Base-by-base conservation (phyloP, 2,797 vertebrate genomes). In the Austrolebias charrua region DNA sequence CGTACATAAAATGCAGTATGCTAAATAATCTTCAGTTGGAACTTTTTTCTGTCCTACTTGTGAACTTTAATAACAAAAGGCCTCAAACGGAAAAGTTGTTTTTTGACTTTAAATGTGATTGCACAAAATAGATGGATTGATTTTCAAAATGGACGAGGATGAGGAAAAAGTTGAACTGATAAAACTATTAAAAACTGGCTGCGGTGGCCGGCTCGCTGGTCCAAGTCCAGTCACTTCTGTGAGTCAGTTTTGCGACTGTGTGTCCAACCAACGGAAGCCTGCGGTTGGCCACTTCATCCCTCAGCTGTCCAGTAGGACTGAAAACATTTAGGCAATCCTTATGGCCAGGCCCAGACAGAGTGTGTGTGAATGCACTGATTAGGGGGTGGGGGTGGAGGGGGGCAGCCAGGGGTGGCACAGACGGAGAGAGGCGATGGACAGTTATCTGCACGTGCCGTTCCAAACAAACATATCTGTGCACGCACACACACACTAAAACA, bases 331-430 rank as follows among this genome's bases (percentile, higher is more conserved):
- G 85, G 86, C 84, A 69, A 83, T 86, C 84, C 84, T 87, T 86
- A 84, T 90, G 87, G 84, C 80, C 49, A 38, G 78, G 72, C 82
- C 72, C 47, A 48, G 58, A 68, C 67, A 50, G 31, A 68, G 66
- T 64, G 59, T 46, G 42, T 42, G 75, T 69, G 63, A 56, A 55
- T 73, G 78, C 75, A 67, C 76, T 77, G 78, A 57, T 79, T 81
- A 76, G 68, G 76, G 56, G 80, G 76, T 2, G 63, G 73, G 71
- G 84, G 69, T 29, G 69, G 84, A 87, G 80, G 79, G 84, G 88
- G 81, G 79, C 82, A 85, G 85, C 89, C 89, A 89, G 88, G 90
- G 85, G 88, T 87, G 89, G 87, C 88, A 86, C 88, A 90, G 89
- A 90, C 88, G 81, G 88, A 76, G 78, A 85, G 78, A 80, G 70